A percentile compares a stretch with the other conserved stretches of the same genome.
These are phyloP conservation scores for Parasteatoda lunata DNA, from an alignment of 2,888 invertebrate species.

Conservation along the genomic window DNA sequence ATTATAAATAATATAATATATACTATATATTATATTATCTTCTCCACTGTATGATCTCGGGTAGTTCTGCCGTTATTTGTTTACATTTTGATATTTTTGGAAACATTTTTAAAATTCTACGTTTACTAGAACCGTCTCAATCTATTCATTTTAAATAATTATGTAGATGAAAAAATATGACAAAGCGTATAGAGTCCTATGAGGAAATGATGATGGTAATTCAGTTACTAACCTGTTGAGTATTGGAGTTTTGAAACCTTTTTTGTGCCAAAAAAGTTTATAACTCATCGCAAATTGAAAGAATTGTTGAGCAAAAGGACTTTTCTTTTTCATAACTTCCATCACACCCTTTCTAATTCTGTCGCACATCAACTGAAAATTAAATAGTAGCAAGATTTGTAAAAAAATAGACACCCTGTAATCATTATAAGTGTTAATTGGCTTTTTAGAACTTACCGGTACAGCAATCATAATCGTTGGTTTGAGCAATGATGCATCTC, in stretches of 20 bases:
- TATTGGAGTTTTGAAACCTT: slow-evolving; percentile 76
- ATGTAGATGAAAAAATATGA: too few species aligned
- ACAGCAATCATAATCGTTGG: slow-evolving; percentile 98
- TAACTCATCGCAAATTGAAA: slow-evolving; percentile 97
- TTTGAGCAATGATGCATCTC: slow-evolving; percentile 91
- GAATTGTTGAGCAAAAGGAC: slow-evolving; percentile 85
- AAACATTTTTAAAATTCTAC: too few species aligned
- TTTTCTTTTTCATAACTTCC: slow-evolving; percentile 88
- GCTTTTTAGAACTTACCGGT: slow-evolving; percentile 79
- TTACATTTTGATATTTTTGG: too few species aligned
- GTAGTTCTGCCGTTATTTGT: too few species aligned
- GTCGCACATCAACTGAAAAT: slow-evolving; percentile 90
- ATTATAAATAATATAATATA: too few species aligned
- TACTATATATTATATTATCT: too few species aligned
- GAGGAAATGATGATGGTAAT: neutral
- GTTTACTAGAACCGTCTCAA: too few species aligned
- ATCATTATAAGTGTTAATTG: neutral
- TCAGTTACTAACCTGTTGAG: slow-evolving; percentile 74
- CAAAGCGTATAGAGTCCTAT: too few species aligned
- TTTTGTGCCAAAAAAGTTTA: slow-evolving; percentile 88
- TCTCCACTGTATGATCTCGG: too few species aligned
- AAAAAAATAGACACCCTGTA: neutral
- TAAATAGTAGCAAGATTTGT: slow-evolving; percentile 16
- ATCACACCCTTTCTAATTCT: slow-evolving; percentile 97
- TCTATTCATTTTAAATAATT: too few species aligned